These are phyloP conservation scores for Holcopasites calliopsidis DNA, from an alignment of 1,140 invertebrate species.

Conservation along the genomic window DNA sequence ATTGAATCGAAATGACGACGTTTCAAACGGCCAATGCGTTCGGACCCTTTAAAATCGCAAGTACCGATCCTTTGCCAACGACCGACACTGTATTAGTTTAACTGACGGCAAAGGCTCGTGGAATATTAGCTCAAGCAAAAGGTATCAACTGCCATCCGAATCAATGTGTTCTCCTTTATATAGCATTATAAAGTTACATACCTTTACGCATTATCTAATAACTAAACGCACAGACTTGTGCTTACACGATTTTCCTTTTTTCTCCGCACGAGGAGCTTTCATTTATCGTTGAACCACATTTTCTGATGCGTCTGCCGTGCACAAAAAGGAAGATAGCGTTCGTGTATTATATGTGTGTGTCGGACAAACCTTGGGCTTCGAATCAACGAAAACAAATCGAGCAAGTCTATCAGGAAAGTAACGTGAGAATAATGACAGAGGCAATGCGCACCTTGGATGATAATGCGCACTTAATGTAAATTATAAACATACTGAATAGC, in stretches of 20 bases:
- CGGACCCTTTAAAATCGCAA: background rate
- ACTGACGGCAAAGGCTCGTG: background rate
- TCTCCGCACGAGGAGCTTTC: background rate
- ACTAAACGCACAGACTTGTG: too few relatives aligned
- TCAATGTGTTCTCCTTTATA: constrained; percentile 55
- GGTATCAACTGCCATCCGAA: constrained; percentile 69
- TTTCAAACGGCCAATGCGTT: background rate
- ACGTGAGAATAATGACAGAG: background rate
- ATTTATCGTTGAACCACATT: background rate
- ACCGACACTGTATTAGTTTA: constrained; percentile 4
- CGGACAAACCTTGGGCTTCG: background rate
- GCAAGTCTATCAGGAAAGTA: background rate
- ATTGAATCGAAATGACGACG: too few relatives aligned
- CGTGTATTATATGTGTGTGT: background rate
- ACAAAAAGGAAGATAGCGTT: background rate
- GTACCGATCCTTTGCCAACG: background rate
- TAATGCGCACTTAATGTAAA: too few relatives aligned
- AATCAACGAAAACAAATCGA: background rate
- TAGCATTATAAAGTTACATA: constrained; percentile 14
- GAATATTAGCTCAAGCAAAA: constrained; percentile 61
- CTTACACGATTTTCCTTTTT: background rate
- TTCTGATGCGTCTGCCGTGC: too few relatives aligned
- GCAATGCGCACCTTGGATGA: too few relatives aligned
- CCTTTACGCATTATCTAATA: background rate
- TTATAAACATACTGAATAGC: too few relatives aligned